These are phyloP conservation scores for Atopsyche davidsoni DNA, from an alignment of 1,140 invertebrate species.

Conservation along the genomic window DNA sequence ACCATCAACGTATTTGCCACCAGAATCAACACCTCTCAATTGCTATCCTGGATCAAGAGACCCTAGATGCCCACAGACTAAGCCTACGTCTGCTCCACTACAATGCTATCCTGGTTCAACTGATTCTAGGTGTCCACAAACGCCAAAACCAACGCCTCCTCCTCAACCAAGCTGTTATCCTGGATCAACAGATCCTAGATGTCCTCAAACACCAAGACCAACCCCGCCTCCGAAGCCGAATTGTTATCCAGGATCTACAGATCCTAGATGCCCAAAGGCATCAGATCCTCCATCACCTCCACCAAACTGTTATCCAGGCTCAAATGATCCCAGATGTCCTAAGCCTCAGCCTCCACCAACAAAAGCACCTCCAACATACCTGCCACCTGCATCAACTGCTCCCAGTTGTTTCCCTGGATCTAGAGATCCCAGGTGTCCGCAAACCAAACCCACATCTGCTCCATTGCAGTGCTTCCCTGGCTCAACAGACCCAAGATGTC, in stretches of 20 bases:
- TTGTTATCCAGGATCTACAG: slow-evolving; percentile 30
- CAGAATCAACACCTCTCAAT: slow-evolving; percentile 8
- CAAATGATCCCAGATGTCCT: slow-evolving; percentile 35
- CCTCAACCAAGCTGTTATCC: slow-evolving; percentile 33
- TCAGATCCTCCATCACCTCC: slow-evolving; percentile 15
- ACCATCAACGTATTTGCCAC: slow-evolving; percentile 25
- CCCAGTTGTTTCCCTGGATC: slow-evolving; percentile 28
- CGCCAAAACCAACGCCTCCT: slow-evolving; percentile 4
- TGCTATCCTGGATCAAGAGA: slow-evolving; percentile 40
- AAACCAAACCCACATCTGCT: slow-evolving; percentile 19
- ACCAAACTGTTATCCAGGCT: slow-evolving; percentile 38
- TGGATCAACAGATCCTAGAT: slow-evolving; percentile 37
- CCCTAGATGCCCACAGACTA: slow-evolving; percentile 34
- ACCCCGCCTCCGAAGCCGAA: slow-evolving; percentile 21
- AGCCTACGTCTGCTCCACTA: slow-evolving; percentile 17
- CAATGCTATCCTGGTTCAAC: slow-evolving; percentile 28
- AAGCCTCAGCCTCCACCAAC: slow-evolving; percentile 28
- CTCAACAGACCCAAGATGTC: slow-evolving; percentile 37
- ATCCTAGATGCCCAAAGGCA: slow-evolving; percentile 33
- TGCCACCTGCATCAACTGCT: slow-evolving; percentile 21
- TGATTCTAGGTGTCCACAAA: slow-evolving; percentile 31
- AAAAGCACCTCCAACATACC: too few species aligned
- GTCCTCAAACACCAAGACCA: slow-evolving; percentile 30
- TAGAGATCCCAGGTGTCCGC: slow-evolving; percentile 38
- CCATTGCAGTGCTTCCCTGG: slow-evolving; percentile 32